These are phyloP conservation scores for Epirrhoe alternata DNA, from an alignment of 2,888 invertebrate species.

Conservation along the genomic window DNA sequence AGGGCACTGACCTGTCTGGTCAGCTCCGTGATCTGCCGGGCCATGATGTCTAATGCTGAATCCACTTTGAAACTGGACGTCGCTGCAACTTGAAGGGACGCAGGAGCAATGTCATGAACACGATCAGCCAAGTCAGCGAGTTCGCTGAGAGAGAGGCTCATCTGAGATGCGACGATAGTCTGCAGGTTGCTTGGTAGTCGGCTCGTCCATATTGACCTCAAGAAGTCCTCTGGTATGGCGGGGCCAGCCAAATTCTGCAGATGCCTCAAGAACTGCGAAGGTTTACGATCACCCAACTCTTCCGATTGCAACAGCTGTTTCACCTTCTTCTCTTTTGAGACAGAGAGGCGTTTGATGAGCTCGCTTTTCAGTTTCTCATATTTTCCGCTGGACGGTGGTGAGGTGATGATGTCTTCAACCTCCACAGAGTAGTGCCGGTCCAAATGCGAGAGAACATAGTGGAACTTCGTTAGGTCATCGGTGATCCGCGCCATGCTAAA, in stretches of 20 bases:
- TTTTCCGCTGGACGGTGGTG: not conserved
- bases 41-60: not conserved
- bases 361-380: conserved; percentile 10
- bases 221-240: conserved; percentile 30
- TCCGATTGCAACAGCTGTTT: conserved; percentile 37
- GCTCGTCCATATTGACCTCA: conserved; percentile 30
- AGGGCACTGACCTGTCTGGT: conserved; percentile 8
- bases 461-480: conserved; percentile 4
- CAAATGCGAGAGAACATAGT: conserved; percentile 4
- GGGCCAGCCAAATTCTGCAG: conserved; percentile 36
- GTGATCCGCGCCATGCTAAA: conserved; percentile 8
- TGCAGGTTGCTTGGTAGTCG: conserved; percentile 24
- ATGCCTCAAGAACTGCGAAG: conserved; percentile 37
- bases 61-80: too few species aligned
- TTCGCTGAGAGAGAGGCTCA: not conserved
- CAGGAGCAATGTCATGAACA: not conserved
- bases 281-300: conserved; percentile 39
- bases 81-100: not conserved
- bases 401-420: conserved; percentile 12
- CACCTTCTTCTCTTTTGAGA: conserved; percentile 11
- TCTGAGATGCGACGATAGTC: conserved; percentile 32
- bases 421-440: conserved; percentile 14
- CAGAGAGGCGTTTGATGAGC: conserved; percentile 16
- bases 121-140: conserved; percentile 10
- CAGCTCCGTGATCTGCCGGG: conserved; percentile 2